phyloP scores from a whole-genome alignment of 2,113 vertebrate genomes.

The Ictidomys tridecemlineatus region DNA sequence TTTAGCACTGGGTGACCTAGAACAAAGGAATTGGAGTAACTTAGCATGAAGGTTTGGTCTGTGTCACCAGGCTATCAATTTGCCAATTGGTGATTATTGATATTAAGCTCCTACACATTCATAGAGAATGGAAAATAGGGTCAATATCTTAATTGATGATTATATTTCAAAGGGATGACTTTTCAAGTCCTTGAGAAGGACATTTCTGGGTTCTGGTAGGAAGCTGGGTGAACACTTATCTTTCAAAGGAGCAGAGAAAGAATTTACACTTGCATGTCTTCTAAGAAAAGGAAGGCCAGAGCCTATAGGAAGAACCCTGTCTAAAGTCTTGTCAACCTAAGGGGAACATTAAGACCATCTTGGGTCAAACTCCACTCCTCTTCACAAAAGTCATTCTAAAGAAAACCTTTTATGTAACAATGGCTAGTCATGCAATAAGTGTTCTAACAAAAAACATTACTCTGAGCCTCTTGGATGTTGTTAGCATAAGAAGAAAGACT shows the following conservation, averaged over 20 bases:
- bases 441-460: neutral
- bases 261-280: neutral
- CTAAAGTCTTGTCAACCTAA: neutral
- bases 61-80: neutral
- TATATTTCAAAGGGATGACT: neutral
- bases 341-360: neutral
- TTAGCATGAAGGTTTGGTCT: rapidly evolving
- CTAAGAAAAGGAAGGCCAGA: neutral
- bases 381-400: neutral
- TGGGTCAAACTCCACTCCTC: neutral
- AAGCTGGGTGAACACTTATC: neutral
- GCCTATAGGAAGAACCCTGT: neutral
- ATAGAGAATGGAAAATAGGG: neutral
- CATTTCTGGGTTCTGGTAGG: neutral
- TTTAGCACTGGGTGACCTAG: neutral
- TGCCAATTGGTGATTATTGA: neutral
- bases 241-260: neutral
- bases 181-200: neutral
- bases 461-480: neutral
- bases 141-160: neutral
- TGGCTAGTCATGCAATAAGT: neutral
- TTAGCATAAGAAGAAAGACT: neutral
- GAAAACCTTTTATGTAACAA: neutral
- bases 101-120: neutral
- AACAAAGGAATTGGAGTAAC: neutral